Evolutionary conservation across 2,888 invertebrate species (phyloP).

Genomic region (Apamea monoglypha): DNA sequence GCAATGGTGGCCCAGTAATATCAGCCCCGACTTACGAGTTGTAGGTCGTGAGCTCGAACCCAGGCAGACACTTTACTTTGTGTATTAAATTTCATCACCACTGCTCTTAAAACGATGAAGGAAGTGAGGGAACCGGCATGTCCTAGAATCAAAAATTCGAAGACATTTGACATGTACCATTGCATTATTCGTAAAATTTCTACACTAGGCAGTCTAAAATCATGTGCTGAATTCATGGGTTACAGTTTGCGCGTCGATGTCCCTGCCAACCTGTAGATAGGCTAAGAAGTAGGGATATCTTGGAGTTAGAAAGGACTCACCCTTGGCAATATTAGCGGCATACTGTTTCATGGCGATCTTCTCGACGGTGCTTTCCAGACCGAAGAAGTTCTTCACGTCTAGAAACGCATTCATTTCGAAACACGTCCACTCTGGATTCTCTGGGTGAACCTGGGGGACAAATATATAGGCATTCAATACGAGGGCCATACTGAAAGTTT

Average conservation of each 20-base stretch:
- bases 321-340: conserved; percentile 95
- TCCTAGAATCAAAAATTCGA: not conserved
- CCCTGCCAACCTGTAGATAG: not conserved
- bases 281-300: not conserved
- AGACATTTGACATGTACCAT: not conserved
- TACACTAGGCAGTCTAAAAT: too few species aligned
- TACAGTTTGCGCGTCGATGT: not conserved
- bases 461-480: not conserved
- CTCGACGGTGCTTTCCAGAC: conserved; percentile 98
- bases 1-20: not conserved
- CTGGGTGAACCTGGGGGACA: conserved; percentile 94
- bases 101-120: not conserved
- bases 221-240: not conserved
- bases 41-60: too few species aligned
- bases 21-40: not conserved
- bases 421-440: conserved; percentile 98
- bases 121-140: not conserved
- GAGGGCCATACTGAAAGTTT: too few species aligned
- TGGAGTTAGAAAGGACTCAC: conserved; percentile 17
- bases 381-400: conserved; percentile 98
- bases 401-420: conserved; percentile 98
- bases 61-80: not conserved
- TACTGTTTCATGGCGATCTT: conserved; percentile 99
- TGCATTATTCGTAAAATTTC: too few species aligned
- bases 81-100: not conserved